Evolutionary conservation across 2,113 vertebrate species (phyloP).

Genomic region (Vulpes lagopus): DNA sequence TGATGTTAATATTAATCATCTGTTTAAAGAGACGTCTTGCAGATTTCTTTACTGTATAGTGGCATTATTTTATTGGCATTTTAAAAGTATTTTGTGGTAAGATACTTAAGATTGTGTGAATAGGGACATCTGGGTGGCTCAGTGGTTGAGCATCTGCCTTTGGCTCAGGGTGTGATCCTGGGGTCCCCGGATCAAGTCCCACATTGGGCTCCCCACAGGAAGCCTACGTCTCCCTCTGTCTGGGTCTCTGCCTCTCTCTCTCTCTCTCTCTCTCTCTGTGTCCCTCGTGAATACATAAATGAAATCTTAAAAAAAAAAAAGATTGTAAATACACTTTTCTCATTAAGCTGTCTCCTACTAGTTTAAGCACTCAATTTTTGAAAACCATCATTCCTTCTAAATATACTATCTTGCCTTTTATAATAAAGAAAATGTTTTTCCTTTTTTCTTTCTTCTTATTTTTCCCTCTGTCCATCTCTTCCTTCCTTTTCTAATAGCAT

Average conservation of each 20-base stretch:
- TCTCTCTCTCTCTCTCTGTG: too few species aligned
- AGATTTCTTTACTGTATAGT: neutral
- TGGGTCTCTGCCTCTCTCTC: too few species aligned
- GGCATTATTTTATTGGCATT: neutral
- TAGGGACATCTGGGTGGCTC: too few species aligned
- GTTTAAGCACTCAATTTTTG: neutral
- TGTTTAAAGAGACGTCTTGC: neutral
- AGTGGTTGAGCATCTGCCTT: too few species aligned
- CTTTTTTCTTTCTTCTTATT: neutral
- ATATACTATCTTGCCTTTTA: neutral
- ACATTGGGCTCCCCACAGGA: too few species aligned
- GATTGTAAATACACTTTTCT: neutral
- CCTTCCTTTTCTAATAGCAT: neutral
- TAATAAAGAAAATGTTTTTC: neutral
- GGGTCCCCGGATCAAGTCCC: too few species aligned
- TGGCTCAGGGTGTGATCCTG: too few species aligned
- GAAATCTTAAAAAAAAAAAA: too few species aligned
- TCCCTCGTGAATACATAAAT: too few species aligned
- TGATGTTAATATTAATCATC: neutral
- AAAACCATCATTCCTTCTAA: neutral
- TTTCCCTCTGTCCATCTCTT: neutral
- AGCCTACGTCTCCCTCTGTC: too few species aligned
- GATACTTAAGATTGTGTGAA: neutral
- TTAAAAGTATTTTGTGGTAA: neutral
- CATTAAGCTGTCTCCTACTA: neutral